Evolutionary conservation across 2,113 vertebrate species (phyloP), one percentile per base, ranked within the genome.

Genomic region (Calypte anna): DNA sequence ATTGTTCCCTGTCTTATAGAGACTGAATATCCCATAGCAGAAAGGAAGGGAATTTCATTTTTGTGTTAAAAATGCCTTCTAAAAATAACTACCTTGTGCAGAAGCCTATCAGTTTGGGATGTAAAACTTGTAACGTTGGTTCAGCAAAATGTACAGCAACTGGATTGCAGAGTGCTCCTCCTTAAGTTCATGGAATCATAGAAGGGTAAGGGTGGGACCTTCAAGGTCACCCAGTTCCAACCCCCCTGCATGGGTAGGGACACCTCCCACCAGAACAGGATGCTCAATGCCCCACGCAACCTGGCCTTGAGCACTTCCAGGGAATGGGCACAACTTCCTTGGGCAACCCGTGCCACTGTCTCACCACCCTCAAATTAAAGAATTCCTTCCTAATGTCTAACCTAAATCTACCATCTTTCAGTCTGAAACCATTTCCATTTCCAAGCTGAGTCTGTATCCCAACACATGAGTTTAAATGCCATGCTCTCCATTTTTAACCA

Each of bases 391-490:
- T 40, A 40, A 40, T 13, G 40, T 40, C 11, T 40, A 40, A 40
- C 40, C 11, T 40, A 11, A 40, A 40, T 12, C 40, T 40, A 40
- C 40, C 40, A 40, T 40, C 10, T 40, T 40, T 40, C 40, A 40
- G 40, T 40, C 10, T 40, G 40, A 40, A 40, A 40, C 40, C 40
- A 40, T 40, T 40, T 40, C 40, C 40, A 40, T 40, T 40, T 40
- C 40, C 40, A 40, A 40, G 21, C 6, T 4, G 3, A 68, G 27
- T 7, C 51, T 31, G 0, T 8, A 14, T 19, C 13, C 28, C 30
- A 24, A 43, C 57, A 7, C 3, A 16, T 0, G 7, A 31, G 67
- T 19, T 31, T 9, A 6, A 58, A 30, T 18, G 1, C 51, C 16
- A 4, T 3, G 17, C 59, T 61, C 17, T 36, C 51, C 36, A 11